phyloP scores from a whole-genome alignment of 1,140 invertebrate genomes.

The Orchesella cincta region DNA sequence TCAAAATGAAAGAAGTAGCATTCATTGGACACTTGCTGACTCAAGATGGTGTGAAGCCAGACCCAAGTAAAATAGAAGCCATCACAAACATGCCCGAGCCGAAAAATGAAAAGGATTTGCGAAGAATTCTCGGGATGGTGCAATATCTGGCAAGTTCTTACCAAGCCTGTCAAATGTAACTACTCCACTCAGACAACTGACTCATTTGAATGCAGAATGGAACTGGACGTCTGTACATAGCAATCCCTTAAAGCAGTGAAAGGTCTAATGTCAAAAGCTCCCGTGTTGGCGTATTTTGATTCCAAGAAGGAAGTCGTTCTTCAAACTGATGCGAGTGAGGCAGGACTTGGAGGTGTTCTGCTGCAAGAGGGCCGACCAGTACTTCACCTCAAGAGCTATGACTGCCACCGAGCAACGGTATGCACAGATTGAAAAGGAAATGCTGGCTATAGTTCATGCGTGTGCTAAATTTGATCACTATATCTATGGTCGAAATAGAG shows the following conservation, averaged over 20 bases:
- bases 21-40: conserved; percentile 44
- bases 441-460: conserved; percentile 54
- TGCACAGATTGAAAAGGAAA: conserved; percentile 58
- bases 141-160: conserved; percentile 55
- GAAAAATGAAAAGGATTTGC: conserved; percentile 52
- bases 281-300: conserved; percentile 52
- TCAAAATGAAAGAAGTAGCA: background rate
- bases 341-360: conserved; percentile 56
- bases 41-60: conserved; percentile 46
- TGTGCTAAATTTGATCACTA: conserved; percentile 56
- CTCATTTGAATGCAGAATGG: conserved; percentile 38
- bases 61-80: conserved; percentile 55
- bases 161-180: conserved; percentile 54
- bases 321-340: conserved; percentile 55
- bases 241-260: conserved; percentile 45
- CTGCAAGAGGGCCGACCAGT: conserved; percentile 56
- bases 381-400: conserved; percentile 55
- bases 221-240: conserved; percentile 42
- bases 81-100: conserved; percentile 53
- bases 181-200: conserved; percentile 48
- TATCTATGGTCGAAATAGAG: conserved; percentile 54
- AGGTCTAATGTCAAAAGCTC: conserved; percentile 28
- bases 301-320: conserved; percentile 51
- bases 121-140: conserved; percentile 54
- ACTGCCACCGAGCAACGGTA: conserved; percentile 54